Conservation (phyloP, 2,888 invertebrate species). For the Apantesis nais region DNA sequence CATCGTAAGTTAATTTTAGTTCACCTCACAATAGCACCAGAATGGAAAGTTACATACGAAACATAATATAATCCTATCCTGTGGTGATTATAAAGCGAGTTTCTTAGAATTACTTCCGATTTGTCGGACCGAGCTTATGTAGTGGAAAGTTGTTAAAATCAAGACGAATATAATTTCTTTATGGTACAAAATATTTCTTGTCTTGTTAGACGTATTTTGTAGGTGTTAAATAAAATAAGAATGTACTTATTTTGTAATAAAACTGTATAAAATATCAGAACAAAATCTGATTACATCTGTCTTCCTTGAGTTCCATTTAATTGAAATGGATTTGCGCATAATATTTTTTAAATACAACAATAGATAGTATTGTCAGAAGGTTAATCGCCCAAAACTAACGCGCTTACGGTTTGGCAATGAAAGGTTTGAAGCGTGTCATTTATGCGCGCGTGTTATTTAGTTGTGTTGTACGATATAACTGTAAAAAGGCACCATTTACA, state of each 20-base stretch:
- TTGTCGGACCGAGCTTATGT: conserved; percentile 11
- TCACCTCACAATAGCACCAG: conserved; percentile 63
- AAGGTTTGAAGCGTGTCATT: conserved; percentile 65
- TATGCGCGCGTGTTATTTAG: conserved; percentile 70
- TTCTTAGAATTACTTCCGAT: conserved; percentile 21
- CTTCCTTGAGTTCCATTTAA: background rate
- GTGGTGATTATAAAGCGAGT: conserved; percentile 28
- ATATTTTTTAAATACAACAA: conserved; percentile 27
- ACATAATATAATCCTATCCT: conserved; percentile 43
- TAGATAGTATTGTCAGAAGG: conserved; percentile 48
- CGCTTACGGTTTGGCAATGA: conserved; percentile 55
- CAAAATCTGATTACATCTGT: background rate
- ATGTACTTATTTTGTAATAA: background rate
- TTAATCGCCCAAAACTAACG: conserved; percentile 64
- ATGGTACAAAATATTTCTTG: background rate
- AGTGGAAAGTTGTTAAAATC: conserved; percentile 12
- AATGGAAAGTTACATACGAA: conserved; percentile 65
- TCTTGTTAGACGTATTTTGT: background rate
- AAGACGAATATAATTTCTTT: conserved; percentile 7
- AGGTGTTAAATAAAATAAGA: background rate
- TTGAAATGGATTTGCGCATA: conserved; percentile 1
- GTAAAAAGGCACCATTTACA: conserved; percentile 73
- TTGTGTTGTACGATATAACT: conserved; percentile 72
- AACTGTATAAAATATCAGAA: background rate
- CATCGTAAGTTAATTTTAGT: conserved; percentile 69